Evolutionary conservation across 2,113 vertebrate genomes (phyloP).

Genomic region (Stegostoma tigrinum): DNA sequence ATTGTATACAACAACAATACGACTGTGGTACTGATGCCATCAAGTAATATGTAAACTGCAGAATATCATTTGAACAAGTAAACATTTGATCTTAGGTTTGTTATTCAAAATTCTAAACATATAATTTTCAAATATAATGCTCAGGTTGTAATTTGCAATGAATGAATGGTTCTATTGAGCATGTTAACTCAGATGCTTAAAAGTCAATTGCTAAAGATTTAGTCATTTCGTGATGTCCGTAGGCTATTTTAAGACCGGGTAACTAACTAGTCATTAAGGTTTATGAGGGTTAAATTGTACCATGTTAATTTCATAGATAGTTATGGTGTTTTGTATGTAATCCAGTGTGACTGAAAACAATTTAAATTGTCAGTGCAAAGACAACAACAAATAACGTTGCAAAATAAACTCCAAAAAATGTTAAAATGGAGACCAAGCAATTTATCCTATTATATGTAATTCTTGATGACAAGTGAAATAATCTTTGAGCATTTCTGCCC

Average conservation of each 20-base stretch:
- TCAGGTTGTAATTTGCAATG: constrained; percentile 17
- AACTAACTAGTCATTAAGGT: not conserved
- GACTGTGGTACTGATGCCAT: not conserved
- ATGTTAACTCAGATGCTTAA: not conserved
- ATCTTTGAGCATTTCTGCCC: not conserved
- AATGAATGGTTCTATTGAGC: constrained; percentile 15
- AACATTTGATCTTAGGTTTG: constrained; percentile 22
- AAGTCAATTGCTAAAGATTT: not conserved
- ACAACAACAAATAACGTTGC: not conserved
- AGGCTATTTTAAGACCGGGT: not conserved
- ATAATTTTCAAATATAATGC: not conserved
- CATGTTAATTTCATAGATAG: not conserved
- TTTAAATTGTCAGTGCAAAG: not conserved
- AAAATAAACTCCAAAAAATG: not conserved
- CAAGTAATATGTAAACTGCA: not conserved
- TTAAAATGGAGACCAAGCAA: not conserved
- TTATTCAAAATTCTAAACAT: constrained; percentile 15
- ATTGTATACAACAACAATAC: not conserved
- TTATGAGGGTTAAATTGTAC: not conserved
- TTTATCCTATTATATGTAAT: not conserved
- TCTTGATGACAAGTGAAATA: not conserved
- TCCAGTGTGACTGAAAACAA: not conserved
- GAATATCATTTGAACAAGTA: not conserved
- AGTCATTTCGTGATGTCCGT: too few relatives aligned
- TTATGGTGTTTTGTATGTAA: not conserved